phyloP scores from a whole-genome alignment of 2,888 invertebrate genomes.

The Cerceris rybyensis region DNA sequence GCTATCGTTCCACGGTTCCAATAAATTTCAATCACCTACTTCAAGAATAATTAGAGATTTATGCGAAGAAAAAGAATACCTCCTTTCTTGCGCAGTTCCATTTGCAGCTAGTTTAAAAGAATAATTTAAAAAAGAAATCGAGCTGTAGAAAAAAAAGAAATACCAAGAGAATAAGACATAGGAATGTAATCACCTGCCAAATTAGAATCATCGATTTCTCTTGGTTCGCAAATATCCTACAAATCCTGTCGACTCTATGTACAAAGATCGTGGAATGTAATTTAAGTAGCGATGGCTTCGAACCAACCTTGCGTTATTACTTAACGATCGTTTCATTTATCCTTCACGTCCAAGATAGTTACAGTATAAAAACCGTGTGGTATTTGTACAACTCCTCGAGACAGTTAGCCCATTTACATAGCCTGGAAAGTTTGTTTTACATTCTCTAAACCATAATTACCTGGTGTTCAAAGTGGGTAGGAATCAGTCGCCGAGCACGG shows the following conservation, averaged over 20 bases:
- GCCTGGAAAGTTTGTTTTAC: no score
- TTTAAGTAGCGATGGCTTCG: slow-evolving; percentile 37
- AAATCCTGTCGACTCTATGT: slow-evolving; percentile 32
- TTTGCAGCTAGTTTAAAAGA: no score
- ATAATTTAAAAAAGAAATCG: not conserved
- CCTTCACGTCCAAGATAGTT: no score
- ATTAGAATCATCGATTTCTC: not conserved
- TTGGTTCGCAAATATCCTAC: not conserved
- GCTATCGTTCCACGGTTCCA: not conserved
- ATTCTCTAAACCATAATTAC: no score
- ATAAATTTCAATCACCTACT: not conserved
- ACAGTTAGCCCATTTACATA: no score
- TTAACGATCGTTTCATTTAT: no score
- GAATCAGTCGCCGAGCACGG: slow-evolving; percentile 22
- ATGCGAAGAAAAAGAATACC: no score
- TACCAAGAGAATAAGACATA: no score
- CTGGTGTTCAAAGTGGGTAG: not conserved
- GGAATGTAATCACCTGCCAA: not conserved
- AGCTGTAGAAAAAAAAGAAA: not conserved
- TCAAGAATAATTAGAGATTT: not conserved
- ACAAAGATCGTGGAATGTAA: slow-evolving; percentile 34
- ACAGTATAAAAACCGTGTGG: no score
- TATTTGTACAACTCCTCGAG: no score
- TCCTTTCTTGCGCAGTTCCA: no score
- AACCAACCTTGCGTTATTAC: not conserved